Conservation (phyloP, 1,140 invertebrate genomes). For the Hyles euphorbiae region DNA sequence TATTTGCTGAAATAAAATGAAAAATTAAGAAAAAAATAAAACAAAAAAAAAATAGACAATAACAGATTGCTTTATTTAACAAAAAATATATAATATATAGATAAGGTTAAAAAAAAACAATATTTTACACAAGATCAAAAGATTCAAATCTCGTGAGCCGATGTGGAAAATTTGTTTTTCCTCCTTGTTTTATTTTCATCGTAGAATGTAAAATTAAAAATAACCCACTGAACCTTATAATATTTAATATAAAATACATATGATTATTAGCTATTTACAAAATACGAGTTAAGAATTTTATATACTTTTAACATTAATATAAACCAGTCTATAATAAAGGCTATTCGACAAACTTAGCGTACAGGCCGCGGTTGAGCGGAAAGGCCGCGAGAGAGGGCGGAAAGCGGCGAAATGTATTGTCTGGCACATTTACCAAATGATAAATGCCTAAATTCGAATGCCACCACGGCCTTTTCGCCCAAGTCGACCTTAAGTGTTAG, state of each 20-base stretch:
- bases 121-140: slow-evolving; percentile 57
- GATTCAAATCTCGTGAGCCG: slow-evolving; percentile 30
- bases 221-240: slow-evolving; percentile 73
- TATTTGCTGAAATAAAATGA: slow-evolving; percentile 21
- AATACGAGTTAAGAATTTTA: slow-evolving; percentile 71
- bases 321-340: slow-evolving; percentile 74
- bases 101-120: slow-evolving; percentile 64
- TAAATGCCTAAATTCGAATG: too few species aligned
- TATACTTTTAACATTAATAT: slow-evolving; percentile 64
- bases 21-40: slow-evolving; percentile 56
- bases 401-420: too few species aligned
- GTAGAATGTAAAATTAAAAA: slow-evolving; percentile 71
- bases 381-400: too few species aligned
- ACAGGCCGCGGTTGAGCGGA: slow-evolving; percentile 12
- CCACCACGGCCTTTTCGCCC: too few species aligned
- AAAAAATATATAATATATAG: slow-evolving; percentile 75
- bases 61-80: slow-evolving; percentile 75
- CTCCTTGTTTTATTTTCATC: slow-evolving; percentile 29
- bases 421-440: too few species aligned
- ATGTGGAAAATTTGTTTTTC: slow-evolving; percentile 53
- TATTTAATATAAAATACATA: slow-evolving; percentile 74
- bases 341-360: slow-evolving; percentile 71
- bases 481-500: slow-evolving; percentile 44
- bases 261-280: slow-evolving; percentile 73
- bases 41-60: slow-evolving; percentile 69